Percentiles rank a stretch among this genome's conserved stretches.
These are phyloP conservation scores for Albula goreensis DNA, from an alignment of 2,113 vertebrate genomes.

Conservation along the genomic window DNA sequence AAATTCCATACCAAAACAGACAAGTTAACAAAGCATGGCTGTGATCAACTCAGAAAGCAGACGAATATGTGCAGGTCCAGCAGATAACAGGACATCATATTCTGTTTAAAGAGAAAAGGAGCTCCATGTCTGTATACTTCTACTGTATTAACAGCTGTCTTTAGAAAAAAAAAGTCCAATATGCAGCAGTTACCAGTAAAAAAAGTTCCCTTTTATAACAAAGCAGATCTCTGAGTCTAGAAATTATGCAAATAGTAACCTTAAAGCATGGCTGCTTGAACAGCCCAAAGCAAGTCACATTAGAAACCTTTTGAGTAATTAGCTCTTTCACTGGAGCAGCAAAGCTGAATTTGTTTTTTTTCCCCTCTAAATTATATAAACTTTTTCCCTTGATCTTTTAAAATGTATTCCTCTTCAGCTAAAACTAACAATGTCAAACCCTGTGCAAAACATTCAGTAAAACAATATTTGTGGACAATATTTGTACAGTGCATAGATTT, in stretches of 20 bases:
- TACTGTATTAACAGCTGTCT: not conserved
- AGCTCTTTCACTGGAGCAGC: not conserved
- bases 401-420: not conserved
- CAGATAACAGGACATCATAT: not conserved
- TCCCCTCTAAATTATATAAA: not conserved
- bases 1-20: too few relatives aligned
- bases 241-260: not conserved
- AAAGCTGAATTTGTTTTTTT: not conserved
- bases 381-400: not conserved
- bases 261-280: not conserved
- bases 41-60: not conserved
- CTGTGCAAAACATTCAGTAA: not conserved
- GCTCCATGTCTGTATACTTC: not conserved
- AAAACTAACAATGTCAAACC: not conserved
- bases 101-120: not conserved
- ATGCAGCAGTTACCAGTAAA: not conserved
- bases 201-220: not conserved
- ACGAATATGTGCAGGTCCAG: not conserved
- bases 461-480: not conserved
- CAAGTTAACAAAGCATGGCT: not conserved
- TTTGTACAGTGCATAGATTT: too few relatives aligned
- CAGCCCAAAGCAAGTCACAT: not conserved
- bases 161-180: not conserved
- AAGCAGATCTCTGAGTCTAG: not conserved
- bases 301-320: not conserved